These are phyloP conservation scores for Watsonalla cultraria DNA, from an alignment of 2,888 invertebrate genomes.

Conservation along the genomic window DNA sequence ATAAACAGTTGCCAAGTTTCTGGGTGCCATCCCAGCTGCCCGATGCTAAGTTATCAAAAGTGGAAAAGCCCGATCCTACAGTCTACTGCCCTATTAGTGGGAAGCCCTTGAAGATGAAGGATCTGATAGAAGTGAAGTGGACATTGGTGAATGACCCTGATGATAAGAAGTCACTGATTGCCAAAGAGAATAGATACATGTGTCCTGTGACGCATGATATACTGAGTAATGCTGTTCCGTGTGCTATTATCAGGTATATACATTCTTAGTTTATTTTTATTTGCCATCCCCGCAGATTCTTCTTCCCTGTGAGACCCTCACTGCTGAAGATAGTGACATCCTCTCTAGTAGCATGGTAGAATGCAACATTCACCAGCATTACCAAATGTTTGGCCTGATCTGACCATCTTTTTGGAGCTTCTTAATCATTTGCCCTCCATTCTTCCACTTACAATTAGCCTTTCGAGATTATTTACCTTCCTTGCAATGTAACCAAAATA, in stretches of 20 bases:
- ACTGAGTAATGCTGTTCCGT: constrained; percentile 95
- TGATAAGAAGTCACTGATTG: constrained; percentile 90
- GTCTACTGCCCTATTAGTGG: constrained; percentile 74
- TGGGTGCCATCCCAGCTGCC: constrained; percentile 98
- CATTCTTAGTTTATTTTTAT: not conserved
- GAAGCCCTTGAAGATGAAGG: constrained; percentile 92
- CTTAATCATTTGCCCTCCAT: no score
- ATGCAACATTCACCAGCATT: no score
- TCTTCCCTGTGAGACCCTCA: no score
- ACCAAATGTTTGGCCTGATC: no score
- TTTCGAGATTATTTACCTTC: no score
- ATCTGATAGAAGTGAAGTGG: constrained; percentile 95
- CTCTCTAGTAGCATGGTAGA: no score
- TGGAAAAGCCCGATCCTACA: constrained; percentile 61
- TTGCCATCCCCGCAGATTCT: no score
- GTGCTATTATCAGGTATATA: constrained; percentile 87
- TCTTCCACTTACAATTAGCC: no score
- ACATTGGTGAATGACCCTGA: constrained; percentile 93
- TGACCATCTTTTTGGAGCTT: no score
- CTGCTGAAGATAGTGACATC: no score
- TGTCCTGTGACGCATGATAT: constrained; percentile 98
- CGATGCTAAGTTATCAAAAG: constrained; percentile 83
- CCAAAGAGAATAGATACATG: constrained; percentile 95
- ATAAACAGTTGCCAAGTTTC: constrained; percentile 93
- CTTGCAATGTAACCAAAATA: no score